These are phyloP conservation scores for Anolis carolinensis DNA, from an alignment of 2,113 vertebrate genomes.

Conservation along the genomic window DNA sequence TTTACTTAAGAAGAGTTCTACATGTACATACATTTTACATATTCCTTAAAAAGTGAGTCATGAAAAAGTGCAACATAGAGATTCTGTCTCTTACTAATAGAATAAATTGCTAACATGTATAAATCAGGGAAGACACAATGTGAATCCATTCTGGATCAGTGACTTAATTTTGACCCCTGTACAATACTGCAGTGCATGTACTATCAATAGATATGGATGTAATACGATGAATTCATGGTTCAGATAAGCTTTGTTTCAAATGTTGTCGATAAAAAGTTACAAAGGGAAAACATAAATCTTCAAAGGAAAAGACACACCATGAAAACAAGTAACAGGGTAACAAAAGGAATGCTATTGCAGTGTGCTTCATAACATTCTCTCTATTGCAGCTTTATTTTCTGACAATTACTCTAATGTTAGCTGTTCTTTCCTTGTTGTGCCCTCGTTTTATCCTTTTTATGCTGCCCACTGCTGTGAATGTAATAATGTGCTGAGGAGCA, in stretches of 20 bases:
- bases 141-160: slow-evolving; percentile 5
- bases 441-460: neutral
- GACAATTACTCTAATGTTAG: neutral
- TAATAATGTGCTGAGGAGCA: neutral
- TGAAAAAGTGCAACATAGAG: slow-evolving; percentile 35
- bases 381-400: neutral
- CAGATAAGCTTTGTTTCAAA: slow-evolving; percentile 10
- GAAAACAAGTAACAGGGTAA: neutral
- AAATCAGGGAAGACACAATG: slow-evolving; percentile 17
- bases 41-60: slow-evolving; percentile 39
- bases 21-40: slow-evolving; percentile 44
- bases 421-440: neutral
- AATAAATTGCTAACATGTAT: slow-evolving; percentile 25
- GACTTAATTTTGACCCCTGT: slow-evolving; percentile 24
- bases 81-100: slow-evolving; percentile 20
- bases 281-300: neutral
- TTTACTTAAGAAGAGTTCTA: slow-evolving; percentile 29
- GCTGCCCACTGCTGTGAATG: neutral
- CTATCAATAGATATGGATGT: neutral
- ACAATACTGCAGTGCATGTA: slow-evolving; percentile 4
- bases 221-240: neutral
- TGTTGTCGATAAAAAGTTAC: neutral
- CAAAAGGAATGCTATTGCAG: neutral
- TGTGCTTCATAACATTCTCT: neutral
- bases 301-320: neutral